phyloP scores from a whole-genome alignment of 1,140 invertebrate genomes.

The Drosophila ohnishii region DNA sequence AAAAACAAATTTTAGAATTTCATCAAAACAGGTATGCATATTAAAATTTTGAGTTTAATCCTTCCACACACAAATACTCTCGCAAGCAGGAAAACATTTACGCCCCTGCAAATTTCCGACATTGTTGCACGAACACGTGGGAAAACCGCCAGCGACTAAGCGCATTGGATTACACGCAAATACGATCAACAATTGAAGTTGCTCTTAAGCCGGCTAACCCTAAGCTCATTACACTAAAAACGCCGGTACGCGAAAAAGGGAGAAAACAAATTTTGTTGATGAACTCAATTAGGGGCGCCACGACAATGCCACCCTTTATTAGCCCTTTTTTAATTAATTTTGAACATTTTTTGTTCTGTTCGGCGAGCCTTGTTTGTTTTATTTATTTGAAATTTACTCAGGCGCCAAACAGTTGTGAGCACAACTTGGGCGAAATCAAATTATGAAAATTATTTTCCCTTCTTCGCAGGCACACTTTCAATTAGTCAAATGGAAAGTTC shows the following conservation, averaged over 20 bases:
- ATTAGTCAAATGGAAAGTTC: conserved; percentile 68
- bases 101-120: conserved; percentile 19
- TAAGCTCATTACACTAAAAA: conserved; percentile 58
- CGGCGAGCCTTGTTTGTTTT: conserved; percentile 12
- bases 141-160: conserved; percentile 56
- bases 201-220: conserved; percentile 46
- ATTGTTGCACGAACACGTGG: conserved; percentile 31
- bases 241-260: neutral
- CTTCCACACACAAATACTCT: neutral
- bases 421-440: conserved; percentile 57
- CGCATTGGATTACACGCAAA: conserved; percentile 64
- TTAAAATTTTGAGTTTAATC: conserved; percentile 23
- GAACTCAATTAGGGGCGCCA: conserved; percentile 65
- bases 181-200: conserved; percentile 61
- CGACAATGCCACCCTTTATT: conserved; percentile 22
- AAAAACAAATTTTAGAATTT: conserved; percentile 26
- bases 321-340: conserved; percentile 72
- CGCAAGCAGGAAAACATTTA: neutral
- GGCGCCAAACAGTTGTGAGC: conserved; percentile 45
- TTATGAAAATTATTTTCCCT: conserved; percentile 71
- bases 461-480: conserved; percentile 62
- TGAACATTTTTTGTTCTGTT: conserved; percentile 17
- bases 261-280: conserved; percentile 63
- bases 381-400: conserved; percentile 48
- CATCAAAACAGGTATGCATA: conserved; percentile 10